These are phyloP conservation scores for Sepioteuthis lessoniana DNA, from an alignment of 2,888 invertebrate genomes.

Conservation along the genomic window DNA sequence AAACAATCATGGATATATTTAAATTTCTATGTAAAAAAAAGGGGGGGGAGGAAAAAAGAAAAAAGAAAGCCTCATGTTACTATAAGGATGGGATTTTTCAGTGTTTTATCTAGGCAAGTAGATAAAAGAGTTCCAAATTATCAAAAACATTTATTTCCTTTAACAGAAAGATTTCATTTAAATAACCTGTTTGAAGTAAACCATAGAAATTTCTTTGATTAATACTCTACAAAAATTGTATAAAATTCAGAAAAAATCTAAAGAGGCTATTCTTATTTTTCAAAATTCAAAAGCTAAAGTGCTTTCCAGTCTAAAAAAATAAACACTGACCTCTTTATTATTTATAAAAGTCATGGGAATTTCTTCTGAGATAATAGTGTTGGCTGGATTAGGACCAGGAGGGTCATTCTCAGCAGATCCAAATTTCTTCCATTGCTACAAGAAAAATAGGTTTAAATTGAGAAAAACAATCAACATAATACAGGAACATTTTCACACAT, in stretches of 20 bases:
- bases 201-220: not conserved
- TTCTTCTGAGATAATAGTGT: slow-evolving; percentile 96
- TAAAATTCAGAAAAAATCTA: not conserved
- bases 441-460: slow-evolving; percentile 46
- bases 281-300: not conserved
- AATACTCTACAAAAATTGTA: not conserved
- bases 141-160: no score
- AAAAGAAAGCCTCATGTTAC: no score
- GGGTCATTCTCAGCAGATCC: slow-evolving; percentile 92
- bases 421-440: slow-evolving; percentile 91
- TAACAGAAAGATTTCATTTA: not conserved
- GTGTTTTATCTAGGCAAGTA: no score
- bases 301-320: not conserved
- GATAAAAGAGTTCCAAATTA: no score
- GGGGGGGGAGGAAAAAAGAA: no score
- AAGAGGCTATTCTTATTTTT: not conserved
- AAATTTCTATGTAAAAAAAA: no score
- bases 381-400: slow-evolving; percentile 98
- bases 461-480: slow-evolving; percentile 48
- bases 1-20: no score
- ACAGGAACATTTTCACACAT: not conserved
- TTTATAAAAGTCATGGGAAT: slow-evolving; percentile 86
- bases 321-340: slow-evolving; percentile 73
- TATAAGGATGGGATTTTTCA: no score
- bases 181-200: not conserved